phyloP scores from a whole-genome alignment of 2,888 invertebrate species.

The Tipula helvola region DNA sequence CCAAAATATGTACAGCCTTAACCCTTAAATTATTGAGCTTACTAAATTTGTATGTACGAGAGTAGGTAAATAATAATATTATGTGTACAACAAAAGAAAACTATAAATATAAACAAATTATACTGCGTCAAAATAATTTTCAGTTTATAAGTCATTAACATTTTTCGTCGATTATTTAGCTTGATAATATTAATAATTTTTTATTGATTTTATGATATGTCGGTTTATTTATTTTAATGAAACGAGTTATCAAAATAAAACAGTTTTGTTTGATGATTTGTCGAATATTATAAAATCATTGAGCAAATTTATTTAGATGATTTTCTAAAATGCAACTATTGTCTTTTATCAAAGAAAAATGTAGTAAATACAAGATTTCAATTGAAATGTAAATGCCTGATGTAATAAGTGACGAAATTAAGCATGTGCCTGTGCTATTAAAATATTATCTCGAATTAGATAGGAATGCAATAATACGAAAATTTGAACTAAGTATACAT shows the following conservation, averaged over 20 bases:
- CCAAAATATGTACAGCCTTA: not conserved
- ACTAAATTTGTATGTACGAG: not conserved
- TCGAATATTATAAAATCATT: not conserved
- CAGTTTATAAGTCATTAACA: not conserved
- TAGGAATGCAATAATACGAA: no score
- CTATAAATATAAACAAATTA: not conserved
- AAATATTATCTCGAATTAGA: no score
- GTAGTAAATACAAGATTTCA: no score
- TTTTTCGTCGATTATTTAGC: not conserved
- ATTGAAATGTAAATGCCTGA: no score
- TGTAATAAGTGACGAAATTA: no score
- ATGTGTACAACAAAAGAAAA: not conserved
- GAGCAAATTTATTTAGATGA: not conserved
- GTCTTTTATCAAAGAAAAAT: no score
- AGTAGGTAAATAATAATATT: not conserved
- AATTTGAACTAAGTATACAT: no score
- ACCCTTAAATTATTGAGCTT: not conserved
- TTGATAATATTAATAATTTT: not conserved
- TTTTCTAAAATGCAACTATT: not conserved
- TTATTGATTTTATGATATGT: not conserved
- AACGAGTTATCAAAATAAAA: not conserved
- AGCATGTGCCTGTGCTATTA: no score
- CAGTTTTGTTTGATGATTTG: not conserved
- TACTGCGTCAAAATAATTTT: not conserved
- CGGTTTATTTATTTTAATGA: not conserved